Percentiles rank a stretch among this genome's conserved stretches.
phyloP scores from a whole-genome alignment of 2,113 vertebrate species.

The Salvelinus fontinalis region DNA sequence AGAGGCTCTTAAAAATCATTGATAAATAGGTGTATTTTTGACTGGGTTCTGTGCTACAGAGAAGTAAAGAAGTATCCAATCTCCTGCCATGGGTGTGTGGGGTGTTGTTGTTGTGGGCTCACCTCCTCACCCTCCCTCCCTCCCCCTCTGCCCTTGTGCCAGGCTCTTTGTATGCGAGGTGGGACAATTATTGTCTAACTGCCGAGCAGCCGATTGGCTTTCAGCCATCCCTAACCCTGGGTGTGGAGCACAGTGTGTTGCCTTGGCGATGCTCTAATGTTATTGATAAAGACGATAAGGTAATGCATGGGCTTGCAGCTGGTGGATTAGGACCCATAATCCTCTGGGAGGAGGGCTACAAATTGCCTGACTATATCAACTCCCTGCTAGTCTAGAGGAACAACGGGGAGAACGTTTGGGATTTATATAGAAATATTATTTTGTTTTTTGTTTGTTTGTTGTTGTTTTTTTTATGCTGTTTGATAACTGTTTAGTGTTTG shows the following conservation, averaged over 20 bases:
- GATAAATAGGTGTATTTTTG: too few species aligned
- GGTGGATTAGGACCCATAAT: constrained; percentile 66
- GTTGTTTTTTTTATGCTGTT: constrained; percentile 15
- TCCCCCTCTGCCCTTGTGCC: constrained; percentile 4
- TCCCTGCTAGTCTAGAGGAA: background rate
- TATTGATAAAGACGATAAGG: constrained; percentile 70
- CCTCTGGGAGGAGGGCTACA: constrained; percentile 50
- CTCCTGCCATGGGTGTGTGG: too few species aligned
- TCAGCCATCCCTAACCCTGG: constrained; percentile 12
- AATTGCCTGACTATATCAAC: constrained; percentile 15
- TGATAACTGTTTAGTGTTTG: constrained; percentile 25
- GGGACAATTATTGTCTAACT: constrained; percentile 40
- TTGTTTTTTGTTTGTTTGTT: background rate
- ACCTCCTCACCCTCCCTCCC: background rate
- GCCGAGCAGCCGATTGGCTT: constrained; percentile 29
- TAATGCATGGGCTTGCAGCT: constrained; percentile 68
- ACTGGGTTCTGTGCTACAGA: too few species aligned
- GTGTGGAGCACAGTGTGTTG: constrained; percentile 23
- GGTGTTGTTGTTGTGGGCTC: too few species aligned
- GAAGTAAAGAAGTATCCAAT: too few species aligned
- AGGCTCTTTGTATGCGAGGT: constrained; percentile 24
- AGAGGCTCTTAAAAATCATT: too few species aligned
- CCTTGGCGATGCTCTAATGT: constrained; percentile 49
- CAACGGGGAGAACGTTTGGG: background rate
- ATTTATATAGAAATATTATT: background rate